A percentile compares a stretch with the other conserved stretches of the same genome.
Evolutionary conservation across 2,888 invertebrate genomes (phyloP).

Genomic region (Podotricha telesiphe): DNA sequence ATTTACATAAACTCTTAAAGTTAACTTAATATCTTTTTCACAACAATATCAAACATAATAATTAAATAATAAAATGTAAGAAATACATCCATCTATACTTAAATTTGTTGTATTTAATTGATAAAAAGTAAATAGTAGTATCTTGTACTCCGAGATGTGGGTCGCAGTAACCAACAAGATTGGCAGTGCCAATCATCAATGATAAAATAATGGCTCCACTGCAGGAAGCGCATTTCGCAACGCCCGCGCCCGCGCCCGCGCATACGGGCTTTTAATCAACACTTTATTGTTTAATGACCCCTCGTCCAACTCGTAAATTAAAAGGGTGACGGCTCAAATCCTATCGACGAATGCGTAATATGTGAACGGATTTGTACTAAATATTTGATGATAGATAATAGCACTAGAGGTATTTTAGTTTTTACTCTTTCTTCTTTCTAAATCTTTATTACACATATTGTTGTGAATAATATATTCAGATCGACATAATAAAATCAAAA

Average conservation of each 20-base stretch:
- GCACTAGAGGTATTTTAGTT: slow-evolving; percentile 37
- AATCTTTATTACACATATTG: background rate
- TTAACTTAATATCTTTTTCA: too few relatives aligned
- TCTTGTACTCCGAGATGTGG: slow-evolving; percentile 32
- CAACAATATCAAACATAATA: too few relatives aligned
- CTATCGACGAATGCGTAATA: slow-evolving; percentile 80
- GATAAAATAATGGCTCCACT: slow-evolving; percentile 78
- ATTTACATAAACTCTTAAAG: too few relatives aligned
- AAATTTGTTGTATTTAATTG: background rate
- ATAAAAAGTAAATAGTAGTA: slow-evolving; percentile 3
- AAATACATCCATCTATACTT: background rate
- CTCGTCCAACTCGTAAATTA: slow-evolving; percentile 80
- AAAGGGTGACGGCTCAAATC: slow-evolving; percentile 82
- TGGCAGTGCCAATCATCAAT: slow-evolving; percentile 77
- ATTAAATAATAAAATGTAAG: too few relatives aligned
- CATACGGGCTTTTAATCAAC: slow-evolving; percentile 84
- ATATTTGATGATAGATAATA: slow-evolving; percentile 74
- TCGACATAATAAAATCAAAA: too few relatives aligned
- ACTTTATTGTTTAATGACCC: slow-evolving; percentile 84
- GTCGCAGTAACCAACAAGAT: slow-evolving; percentile 38
- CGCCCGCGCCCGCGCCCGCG: slow-evolving; percentile 61
- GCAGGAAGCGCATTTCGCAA: slow-evolving; percentile 80
- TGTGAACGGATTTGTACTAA: slow-evolving; percentile 73
- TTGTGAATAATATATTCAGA: background rate
- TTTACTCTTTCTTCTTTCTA: slow-evolving; percentile 19